Conservation (phyloP, 2,113 vertebrate genomes). For the Odobenus rosmarus region DNA sequence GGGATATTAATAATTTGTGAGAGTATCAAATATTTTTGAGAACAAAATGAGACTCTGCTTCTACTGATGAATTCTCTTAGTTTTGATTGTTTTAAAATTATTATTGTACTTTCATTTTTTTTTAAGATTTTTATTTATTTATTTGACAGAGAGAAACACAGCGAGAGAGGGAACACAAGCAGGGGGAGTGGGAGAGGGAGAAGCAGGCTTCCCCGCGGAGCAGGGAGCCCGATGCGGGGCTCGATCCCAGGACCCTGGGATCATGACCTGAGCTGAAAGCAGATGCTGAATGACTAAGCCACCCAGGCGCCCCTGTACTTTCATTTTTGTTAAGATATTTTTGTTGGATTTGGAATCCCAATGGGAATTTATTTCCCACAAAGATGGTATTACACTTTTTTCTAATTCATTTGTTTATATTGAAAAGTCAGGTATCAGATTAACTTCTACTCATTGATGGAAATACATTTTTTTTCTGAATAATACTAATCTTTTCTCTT, state of each 20-base stretch:
- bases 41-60: not conserved
- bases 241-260: no score
- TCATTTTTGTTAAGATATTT: not conserved
- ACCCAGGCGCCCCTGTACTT: not conserved
- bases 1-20: not conserved
- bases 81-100: not conserved
- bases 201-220: no score
- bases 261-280: no score
- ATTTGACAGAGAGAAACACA: no score
- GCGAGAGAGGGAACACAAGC: no score
- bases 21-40: not conserved
- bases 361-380: not conserved
- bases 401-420: not conserved
- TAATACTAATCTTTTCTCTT: not conserved
- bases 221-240: no score
- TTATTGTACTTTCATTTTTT: not conserved
- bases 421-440: not conserved
- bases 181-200: no score
- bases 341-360: not conserved
- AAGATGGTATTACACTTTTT: not conserved
- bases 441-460: not conserved
- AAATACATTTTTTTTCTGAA: not conserved
- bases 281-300: no score
- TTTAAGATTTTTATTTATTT: not conserved
- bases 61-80: not conserved